Evolutionary conservation across 2,113 vertebrate genomes (phyloP), one percentile per base, ranked within the genome.

Genomic region (Coturnix japonica): DNA sequence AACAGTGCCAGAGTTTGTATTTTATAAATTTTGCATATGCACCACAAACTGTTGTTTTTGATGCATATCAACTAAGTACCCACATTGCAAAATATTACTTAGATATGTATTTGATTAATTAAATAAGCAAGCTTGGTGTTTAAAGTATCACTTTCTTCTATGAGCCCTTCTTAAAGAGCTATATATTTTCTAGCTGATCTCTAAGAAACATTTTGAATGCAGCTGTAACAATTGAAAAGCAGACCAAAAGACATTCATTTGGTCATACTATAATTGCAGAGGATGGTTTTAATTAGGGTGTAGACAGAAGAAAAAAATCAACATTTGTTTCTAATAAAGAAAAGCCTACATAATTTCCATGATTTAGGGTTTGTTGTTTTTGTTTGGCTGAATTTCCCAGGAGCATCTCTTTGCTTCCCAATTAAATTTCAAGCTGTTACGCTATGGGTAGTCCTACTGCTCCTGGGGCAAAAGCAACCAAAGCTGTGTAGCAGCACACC

Each of bases 291-390:
- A 88, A 91, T 94, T 89, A 91, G 91, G 51, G 59, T 73, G 74
- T 33, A 92, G 89, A 93, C 78, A 90, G 56, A 59, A 91, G 88
- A 92, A 93, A 54, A 85, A 85, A 76, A 82, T 80, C 87, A 95
- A 90, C 90, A 96, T 96, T 96, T 94, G 90, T 81, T 97, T 96
- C 95, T 86, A 93, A 95, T 94, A 95, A 92, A 76, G 88, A 96
- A 96, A 97, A 85, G 53, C 31, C 82, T 93, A 85, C 69, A 85
- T 69, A 60, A 90, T 93, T 97, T 96, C 61, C 75, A 92, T 46
- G 76, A 95, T 93, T 94, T 96, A 60, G 70, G 85, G 85, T 93
- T 80, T 76, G 59, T 92, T 89, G 81, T 23, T 91, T 96, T 82
- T 88, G 54, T 77, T 96, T 91, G 78, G 44, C 47, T 86, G 75